Base-by-base conservation (phyloP, 2,797 vertebrate species). In the Clarias platycephalus region DNA sequence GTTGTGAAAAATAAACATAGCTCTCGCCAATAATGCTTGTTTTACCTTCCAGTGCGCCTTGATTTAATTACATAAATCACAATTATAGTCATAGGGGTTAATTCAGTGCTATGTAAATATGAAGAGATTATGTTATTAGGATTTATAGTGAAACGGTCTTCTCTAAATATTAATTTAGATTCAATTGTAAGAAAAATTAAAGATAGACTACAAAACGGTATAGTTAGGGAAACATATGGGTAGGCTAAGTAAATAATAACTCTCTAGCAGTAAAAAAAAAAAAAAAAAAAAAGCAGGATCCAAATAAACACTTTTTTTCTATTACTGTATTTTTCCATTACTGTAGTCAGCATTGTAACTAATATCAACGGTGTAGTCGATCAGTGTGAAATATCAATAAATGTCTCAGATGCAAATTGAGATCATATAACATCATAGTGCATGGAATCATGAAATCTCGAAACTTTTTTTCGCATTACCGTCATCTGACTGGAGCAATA, bases 401-500 rank as follows among this genome's bases (percentile, higher is more conserved):
- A 22, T 34, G 74, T 34, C 28, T 76, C 8, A 57, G 7, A 22
- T 58, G 26, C 55, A 58, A 28, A 66, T 5, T 58, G 57, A 18
- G 18, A 7, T 58, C 18, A 58, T 58, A 18, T 18, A 58, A 58
- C 20, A 58, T 70, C 4, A 71, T 49, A 71, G 6, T 71, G 68
- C 13, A 57, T 4, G 18, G 49, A 10, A 87, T 60, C 24, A 26
- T 44, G 66, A 40, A 77, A 71, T 63, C 34, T 81, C 68, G n/a
- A 77, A 78, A 64, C 74, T 40, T 72, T 60, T 4, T 31, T 44
- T 5, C 24, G 24, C n/a, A 15, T 78, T 68, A 16, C 10, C 28
- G 6, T 84, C 82, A 80, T 86, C 80, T 62, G 31, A 72, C 68
- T 84, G 58, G 34, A 85, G 58, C 63, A 87, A 80, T 84, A 86